These are phyloP conservation scores for Drosophila acutilabella DNA, from an alignment of 2,888 invertebrate species.

Conservation along the genomic window DNA sequence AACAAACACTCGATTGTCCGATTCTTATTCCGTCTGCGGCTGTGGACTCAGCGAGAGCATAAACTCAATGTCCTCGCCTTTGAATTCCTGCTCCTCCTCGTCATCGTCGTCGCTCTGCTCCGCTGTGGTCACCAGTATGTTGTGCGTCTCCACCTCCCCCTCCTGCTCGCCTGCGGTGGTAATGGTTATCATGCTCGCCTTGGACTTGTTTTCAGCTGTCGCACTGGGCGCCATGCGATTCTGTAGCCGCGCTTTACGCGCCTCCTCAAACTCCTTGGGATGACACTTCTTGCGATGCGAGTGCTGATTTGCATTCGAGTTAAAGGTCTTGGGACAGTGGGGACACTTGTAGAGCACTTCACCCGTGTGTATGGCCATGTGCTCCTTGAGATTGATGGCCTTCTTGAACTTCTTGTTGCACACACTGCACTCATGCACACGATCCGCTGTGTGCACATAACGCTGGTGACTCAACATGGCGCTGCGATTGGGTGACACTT, in stretches of 20 bases:
- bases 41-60: slow-evolving; percentile 59
- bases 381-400: slow-evolving; percentile 82
- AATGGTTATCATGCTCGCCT: slow-evolving; percentile 57
- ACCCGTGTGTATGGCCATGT: slow-evolving; percentile 84
- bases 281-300: slow-evolving; percentile 84
- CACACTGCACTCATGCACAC: slow-evolving; percentile 81
- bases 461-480: slow-evolving; percentile 83
- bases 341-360: slow-evolving; percentile 84
- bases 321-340: slow-evolving; percentile 84
- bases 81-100: slow-evolving; percentile 30
- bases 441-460: slow-evolving; percentile 82
- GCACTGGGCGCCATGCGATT: slow-evolving; percentile 50
- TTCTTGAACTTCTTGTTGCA: slow-evolving; percentile 84
- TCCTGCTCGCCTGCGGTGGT: slow-evolving; percentile 45
- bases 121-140: slow-evolving; percentile 57
- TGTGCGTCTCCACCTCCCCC: slow-evolving; percentile 52
- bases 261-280: slow-evolving; percentile 82
- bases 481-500: slow-evolving; percentile 82
- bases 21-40: slow-evolving; percentile 27
- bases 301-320: slow-evolving; percentile 85
- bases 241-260: slow-evolving; percentile 68
- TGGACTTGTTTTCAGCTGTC: slow-evolving; percentile 1
- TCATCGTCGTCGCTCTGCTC: slow-evolving; percentile 44
- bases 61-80: slow-evolving; percentile 64
- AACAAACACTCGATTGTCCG: slow-evolving; percentile 23